A percentile compares a stretch with the other conserved stretches of the same genome.
These are phyloP conservation scores for Eupithecia vulgata DNA, from an alignment of 2,888 invertebrate genomes.

Conservation along the genomic window DNA sequence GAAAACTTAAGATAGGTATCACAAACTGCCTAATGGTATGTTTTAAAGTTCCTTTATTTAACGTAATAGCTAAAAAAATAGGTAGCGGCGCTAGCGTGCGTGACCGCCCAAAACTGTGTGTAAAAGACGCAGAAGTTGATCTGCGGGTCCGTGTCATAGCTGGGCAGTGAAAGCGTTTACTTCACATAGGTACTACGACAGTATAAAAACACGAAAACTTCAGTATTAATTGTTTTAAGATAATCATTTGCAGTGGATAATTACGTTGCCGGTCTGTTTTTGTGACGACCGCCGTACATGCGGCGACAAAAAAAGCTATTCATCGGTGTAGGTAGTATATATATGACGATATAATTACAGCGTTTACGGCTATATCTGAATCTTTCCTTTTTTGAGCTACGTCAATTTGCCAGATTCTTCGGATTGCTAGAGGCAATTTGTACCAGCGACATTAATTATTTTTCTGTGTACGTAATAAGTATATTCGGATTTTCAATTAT, in stretches of 20 bases:
- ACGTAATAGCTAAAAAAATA: too few relatives aligned
- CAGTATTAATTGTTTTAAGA: constrained; percentile 23
- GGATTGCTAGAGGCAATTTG: constrained; percentile 18
- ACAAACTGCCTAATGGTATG: too few relatives aligned
- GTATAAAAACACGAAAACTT: constrained; percentile 4
- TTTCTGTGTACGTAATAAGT: constrained; percentile 14
- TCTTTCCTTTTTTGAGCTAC: constrained; percentile 24
- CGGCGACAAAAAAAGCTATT: constrained; percentile 40
- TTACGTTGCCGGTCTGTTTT: constrained; percentile 32
- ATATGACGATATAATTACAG: constrained; percentile 35
- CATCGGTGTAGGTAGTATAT: constrained; percentile 31
- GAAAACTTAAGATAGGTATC: too few relatives aligned
- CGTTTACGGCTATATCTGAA: constrained; percentile 19
- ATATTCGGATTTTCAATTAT: constrained; percentile 1
- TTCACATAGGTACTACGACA: background rate
- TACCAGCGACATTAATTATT: background rate
- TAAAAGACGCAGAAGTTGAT: too few relatives aligned
- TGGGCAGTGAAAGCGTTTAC: too few relatives aligned
- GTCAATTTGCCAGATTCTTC: constrained; percentile 28
- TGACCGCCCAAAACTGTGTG: too few relatives aligned
- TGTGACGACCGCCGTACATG: constrained; percentile 34
- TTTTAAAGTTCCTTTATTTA: too few relatives aligned
- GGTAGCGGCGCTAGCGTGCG: too few relatives aligned
- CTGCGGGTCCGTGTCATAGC: too few relatives aligned
- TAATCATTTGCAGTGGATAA: constrained; percentile 35